These are phyloP conservation scores for Monopterus albus DNA, from an alignment of 2,113 vertebrate genomes.

Conservation along the genomic window DNA sequence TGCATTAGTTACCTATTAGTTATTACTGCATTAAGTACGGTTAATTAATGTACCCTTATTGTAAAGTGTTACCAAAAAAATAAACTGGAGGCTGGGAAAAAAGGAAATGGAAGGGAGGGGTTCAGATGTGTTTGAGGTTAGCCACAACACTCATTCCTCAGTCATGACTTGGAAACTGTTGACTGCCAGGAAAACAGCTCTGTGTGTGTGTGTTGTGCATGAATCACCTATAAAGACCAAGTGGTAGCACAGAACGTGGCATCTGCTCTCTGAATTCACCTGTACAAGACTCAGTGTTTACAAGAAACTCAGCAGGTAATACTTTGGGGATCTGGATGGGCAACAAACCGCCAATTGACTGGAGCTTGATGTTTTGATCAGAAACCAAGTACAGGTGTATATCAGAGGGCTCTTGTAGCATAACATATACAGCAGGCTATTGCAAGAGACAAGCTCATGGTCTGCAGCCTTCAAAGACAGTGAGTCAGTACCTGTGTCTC, in stretches of 20 bases:
- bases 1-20: no score
- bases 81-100: neutral
- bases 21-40: no score
- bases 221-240: neutral
- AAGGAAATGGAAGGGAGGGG: neutral
- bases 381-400: neutral
- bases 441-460: neutral
- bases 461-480: neutral
- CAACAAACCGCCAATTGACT: constrained; percentile 11
- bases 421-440: neutral
- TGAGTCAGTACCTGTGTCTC: neutral
- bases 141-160: constrained; percentile 21
- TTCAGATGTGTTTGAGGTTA: constrained; percentile 5
- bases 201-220: neutral
- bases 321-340: constrained; percentile 10
- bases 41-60: no score
- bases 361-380: constrained; percentile 8
- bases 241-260: neutral
- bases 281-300: constrained; percentile 10
- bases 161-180: constrained; percentile 9
- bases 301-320: neutral
- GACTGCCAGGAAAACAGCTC: neutral
- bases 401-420: neutral
- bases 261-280: constrained; percentile 20
- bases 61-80: no score